These are phyloP conservation scores for Isotomurus palustris DNA, from an alignment of 2,888 invertebrate species.

Conservation along the genomic window DNA sequence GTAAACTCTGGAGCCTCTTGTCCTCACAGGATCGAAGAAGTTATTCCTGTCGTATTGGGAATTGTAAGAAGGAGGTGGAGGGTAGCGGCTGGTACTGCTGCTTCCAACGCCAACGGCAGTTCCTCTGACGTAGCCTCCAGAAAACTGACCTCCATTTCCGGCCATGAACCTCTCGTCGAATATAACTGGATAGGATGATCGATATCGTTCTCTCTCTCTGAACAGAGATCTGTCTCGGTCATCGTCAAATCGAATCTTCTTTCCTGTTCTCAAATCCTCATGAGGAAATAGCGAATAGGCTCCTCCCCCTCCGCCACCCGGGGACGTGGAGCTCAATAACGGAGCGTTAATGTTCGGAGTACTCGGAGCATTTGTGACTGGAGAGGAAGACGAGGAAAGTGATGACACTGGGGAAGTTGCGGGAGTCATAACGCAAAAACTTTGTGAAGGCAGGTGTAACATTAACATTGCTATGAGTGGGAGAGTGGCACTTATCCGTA, in stretches of 20 bases:
- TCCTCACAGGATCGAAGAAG: constrained; percentile 9
- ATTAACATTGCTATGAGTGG: too few relatives aligned
- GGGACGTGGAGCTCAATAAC: background rate
- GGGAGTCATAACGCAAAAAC: too few relatives aligned
- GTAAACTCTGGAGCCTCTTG: constrained; percentile 17
- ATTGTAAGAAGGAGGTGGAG: background rate
- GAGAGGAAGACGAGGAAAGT: constrained; percentile 1
- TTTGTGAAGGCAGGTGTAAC: too few relatives aligned
- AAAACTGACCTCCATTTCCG: constrained; percentile 12
- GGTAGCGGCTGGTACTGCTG: background rate
- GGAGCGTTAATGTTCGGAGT: background rate
- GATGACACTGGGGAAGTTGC: too few relatives aligned
- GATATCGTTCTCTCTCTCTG: background rate
- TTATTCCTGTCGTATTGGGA: too few relatives aligned
- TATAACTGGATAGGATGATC: constrained; percentile 17
- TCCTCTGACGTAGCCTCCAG: constrained; percentile 12
- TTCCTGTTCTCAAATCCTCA: constrained; percentile 43
- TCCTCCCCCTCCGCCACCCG: background rate
- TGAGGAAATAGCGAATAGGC: constrained; percentile 42
- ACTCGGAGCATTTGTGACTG: background rate
- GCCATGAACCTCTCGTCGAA: constrained; percentile 17
- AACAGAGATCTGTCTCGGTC: constrained; percentile 14
- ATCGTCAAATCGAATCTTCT: constrained; percentile 37
- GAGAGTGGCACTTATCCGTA: too few relatives aligned
- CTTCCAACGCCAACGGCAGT: constrained; percentile 11